These are phyloP conservation scores for Thamnaconus septentrionalis DNA, from an alignment of 2,113 vertebrate genomes.

Conservation along the genomic window DNA sequence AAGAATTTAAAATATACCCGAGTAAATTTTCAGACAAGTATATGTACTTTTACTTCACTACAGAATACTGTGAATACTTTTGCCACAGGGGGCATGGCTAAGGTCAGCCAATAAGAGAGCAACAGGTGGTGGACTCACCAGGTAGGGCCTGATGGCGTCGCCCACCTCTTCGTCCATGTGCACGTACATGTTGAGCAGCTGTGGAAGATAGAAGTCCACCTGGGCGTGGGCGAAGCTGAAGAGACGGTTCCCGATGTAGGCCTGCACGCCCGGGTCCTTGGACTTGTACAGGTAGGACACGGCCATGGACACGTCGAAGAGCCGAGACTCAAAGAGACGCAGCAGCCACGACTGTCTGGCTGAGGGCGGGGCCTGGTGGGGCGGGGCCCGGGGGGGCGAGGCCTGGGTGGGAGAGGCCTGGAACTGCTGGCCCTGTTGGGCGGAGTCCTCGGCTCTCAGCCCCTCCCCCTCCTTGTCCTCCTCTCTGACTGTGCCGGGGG, in stretches of 20 bases:
- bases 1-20: no score
- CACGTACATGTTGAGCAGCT: slow-evolving; percentile 97
- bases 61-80: no score
- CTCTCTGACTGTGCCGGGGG: slow-evolving; percentile 49
- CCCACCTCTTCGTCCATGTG: slow-evolving; percentile 98
- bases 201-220: slow-evolving; percentile 93
- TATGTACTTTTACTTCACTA: no score
- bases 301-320: slow-evolving; percentile 97
- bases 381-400: neutral
- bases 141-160: slow-evolving; percentile 93
- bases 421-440: neutral
- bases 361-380: slow-evolving; percentile 57
- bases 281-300: slow-evolving; percentile 97
- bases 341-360: slow-evolving; percentile 95
- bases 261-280: slow-evolving; percentile 95
- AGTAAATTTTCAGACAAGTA: no score
- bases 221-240: slow-evolving; percentile 90
- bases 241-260: slow-evolving; percentile 94
- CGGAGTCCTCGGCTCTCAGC: neutral
- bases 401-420: neutral
- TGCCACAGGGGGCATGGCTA: no score
- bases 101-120: no score
- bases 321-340: slow-evolving; percentile 93
- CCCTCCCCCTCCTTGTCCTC: slow-evolving; percentile 44
- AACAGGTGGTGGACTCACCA: slow-evolving; percentile 66